Conservation (phyloP, 1,140 invertebrate genomes). For the Lerema accius region DNA sequence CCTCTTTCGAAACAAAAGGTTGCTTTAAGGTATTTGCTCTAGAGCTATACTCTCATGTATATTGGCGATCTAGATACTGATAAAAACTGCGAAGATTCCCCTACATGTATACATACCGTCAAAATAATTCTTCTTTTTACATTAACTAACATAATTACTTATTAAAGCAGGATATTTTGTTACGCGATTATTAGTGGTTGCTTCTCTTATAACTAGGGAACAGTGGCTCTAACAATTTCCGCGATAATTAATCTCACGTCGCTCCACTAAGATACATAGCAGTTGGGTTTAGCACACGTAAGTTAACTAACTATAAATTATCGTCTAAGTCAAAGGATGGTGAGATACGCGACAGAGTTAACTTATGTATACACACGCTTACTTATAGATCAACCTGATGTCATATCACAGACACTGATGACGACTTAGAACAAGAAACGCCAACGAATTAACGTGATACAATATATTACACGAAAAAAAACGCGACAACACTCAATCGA, state of each 20-base stretch:
- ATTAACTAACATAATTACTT: too few species aligned
- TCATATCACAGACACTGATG: background rate
- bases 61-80: too few species aligned
- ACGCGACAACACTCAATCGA: slow-evolving; percentile 35
- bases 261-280: slow-evolving; percentile 58
- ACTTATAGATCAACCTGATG: slow-evolving; percentile 9
- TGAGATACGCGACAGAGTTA: slow-evolving; percentile 51
- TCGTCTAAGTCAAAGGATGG: slow-evolving; percentile 58
- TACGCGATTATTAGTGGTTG: too few species aligned
- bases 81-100: too few species aligned
- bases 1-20: too few species aligned
- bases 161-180: too few species aligned
- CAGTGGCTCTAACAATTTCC: slow-evolving; percentile 44
- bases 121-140: too few species aligned
- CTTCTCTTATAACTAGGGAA: slow-evolving; percentile 6
- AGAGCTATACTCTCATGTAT: too few species aligned
- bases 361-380: slow-evolving; percentile 36
- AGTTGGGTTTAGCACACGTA: slow-evolving; percentile 54
- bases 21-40: too few species aligned
- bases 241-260: slow-evolving; percentile 60
- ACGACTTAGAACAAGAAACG: background rate
- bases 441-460: slow-evolving; percentile 9
- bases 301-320: slow-evolving; percentile 71
- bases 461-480: slow-evolving; percentile 10
- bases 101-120: too few species aligned